A percentile compares a stretch with the other conserved stretches of the same genome.
phyloP scores from a whole-genome alignment of 2,113 vertebrate genomes.

The Hypanus sabinus region DNA sequence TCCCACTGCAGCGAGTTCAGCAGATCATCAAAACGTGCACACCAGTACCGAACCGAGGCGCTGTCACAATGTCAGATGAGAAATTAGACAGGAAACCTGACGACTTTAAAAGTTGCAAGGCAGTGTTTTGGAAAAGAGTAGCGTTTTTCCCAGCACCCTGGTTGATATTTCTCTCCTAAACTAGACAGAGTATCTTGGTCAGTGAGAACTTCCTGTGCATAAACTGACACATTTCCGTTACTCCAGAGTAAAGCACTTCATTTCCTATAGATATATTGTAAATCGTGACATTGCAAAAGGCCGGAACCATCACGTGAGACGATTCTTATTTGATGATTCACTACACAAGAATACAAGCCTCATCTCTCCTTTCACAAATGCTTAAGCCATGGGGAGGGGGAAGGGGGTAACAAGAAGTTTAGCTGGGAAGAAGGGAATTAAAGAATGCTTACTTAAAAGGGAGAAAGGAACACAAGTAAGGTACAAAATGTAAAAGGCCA shows the following conservation, averaged over 20 bases:
- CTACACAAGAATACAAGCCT: neutral
- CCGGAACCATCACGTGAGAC: too few species aligned
- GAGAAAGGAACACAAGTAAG: neutral
- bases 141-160: neutral
- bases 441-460: neutral
- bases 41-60: neutral
- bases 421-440: neutral
- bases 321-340: too few species aligned
- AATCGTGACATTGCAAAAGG: neutral
- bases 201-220: neutral
- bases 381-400: neutral
- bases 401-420: neutral
- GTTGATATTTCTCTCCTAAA: neutral
- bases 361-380: neutral
- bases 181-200: neutral
- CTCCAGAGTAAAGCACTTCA: neutral
- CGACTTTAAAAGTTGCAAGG: neutral
- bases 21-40: neutral
- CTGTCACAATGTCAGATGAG: neutral
- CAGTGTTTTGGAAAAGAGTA: neutral
- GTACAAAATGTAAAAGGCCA: neutral
- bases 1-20: neutral
- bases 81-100: neutral
- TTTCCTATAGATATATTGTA: neutral
- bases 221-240: neutral